Base-by-base conservation (phyloP, 2,888 invertebrate species). In the Gandaritis pyraliata region DNA sequence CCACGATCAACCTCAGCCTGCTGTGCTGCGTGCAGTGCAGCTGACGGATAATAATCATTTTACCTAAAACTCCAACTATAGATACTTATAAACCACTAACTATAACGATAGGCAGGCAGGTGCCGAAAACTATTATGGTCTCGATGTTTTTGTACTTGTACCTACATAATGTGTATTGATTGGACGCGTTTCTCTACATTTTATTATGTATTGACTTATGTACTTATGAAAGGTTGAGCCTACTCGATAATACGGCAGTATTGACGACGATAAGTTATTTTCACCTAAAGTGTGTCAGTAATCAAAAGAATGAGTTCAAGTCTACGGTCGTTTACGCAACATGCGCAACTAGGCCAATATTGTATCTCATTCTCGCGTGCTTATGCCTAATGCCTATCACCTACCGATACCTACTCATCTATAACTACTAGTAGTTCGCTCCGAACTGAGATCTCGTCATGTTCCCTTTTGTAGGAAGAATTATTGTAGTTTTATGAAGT, bases 311-410 rank as follows among this genome's bases (percentile, higher is more conserved):
- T 83, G 82, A 87, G 89, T 88, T 88, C 89, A 90, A 88, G 88
- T 90, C 80, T 88, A 88, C 86, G 87, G 85, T 70, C 85, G 84
- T 87, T 86, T 87, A 86, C 87, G 86, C 89, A 88, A 88, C 79
- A 69, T 77, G 86, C 82, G 75, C 83, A 87, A 83, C 83, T 89
- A 83, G 89, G 86, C 77, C 86, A 85, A 80, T 82, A 85, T 80
- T 84, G 84, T 81, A 84, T 82, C 80, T 81, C 71, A 77, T 80
- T 80, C 75, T 70, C 30, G 74, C 72, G 61, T 62, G 70, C 67
- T 69, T 66, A 65, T 41, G 15, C 41, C 39, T 4, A 29, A 66
- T 67, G 66, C 55, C 61, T 69, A 66, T 18, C 41, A 8, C 8
- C 33, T 10, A 33, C 33, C 33, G 5, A 33, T 50, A 54, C 38